Base-by-base conservation (phyloP, 1,140 invertebrate genomes). In the Tribolium castaneum region DNA sequence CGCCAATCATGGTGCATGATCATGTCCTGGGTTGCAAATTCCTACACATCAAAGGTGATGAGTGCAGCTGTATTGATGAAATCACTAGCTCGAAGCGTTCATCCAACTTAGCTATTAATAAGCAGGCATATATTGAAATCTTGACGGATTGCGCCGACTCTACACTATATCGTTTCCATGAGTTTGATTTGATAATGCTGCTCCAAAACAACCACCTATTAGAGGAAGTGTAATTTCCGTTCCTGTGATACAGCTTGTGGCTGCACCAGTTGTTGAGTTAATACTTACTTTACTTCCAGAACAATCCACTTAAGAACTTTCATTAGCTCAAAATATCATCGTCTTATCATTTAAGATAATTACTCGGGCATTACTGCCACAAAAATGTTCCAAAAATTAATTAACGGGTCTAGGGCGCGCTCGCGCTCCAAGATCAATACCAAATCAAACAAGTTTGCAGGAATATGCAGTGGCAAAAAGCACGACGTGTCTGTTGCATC, bases 1-100 rank as follows among this genome's bases (percentile, higher is more conserved):
- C 59, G 6, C 10, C 30, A 66, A 66, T 66, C 34, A 66, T 35
- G 13, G 25, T 34, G 59, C 59, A 66, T n/a, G 19, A 25, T 59
- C 19, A 59, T 30, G 54, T 59, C 22, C 25, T 35, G n/a, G 59
- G 59, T n/a, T 66, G 59, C 19, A 66, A 66, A 66, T 66, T 66
- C 45, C 59, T 66, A 66, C 59, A 35, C 59, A 66, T 66, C 59
- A 66, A 66, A 66, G 59, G 59, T 66, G 59, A 39, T 66, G 30
- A 39, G 34, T 66, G 59, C 59, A 66, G 25, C 59, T 35, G 59
- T 66, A 66, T 66, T 66, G 59, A 66, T 66, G 59, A 35, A 66
- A 66, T 66, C 30, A 66, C 54, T 30, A 66, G 59, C 5, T 66
- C 13, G 9, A 34, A 66, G 59, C 30, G 14, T 22, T 34, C 59